Base-by-base conservation (phyloP, 2,113 vertebrate species). In the Bagarius yarrelli region DNA sequence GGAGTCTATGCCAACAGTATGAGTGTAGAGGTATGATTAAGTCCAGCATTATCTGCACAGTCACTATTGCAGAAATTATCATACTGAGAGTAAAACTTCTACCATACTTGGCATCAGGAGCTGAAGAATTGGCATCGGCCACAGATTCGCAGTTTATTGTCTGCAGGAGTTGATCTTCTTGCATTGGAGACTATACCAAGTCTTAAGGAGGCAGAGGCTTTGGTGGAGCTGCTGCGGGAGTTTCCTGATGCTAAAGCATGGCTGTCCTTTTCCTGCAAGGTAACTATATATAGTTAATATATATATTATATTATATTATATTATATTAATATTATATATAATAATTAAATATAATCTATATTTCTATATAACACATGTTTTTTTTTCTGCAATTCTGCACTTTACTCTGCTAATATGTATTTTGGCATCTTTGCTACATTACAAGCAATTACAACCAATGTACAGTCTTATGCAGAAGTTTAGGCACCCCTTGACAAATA, bases 121-220 rank as follows among this genome's bases (percentile, higher is more conserved):
- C 86, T 95, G n/a, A 94, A 93, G 86, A 81, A 74, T n/a, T 95
- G 93, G 93, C 94, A 95, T 73, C 89, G 90, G 55, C 89, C 90
- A 0, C 93, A 94, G 63, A 34, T 95, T 5, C 86, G 87, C 18
- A 86, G 91, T 57, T 88, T 95, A 32, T 85, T 88, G 53, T 88
- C 89, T 63, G 93, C 92, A 4, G 94, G 93, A 82, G 87, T 89
- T 16, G 94, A 95, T 80, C 73, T 95, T 9, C 84, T 95, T 21
- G 94, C 94, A 44, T 87, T 95, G 74, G 94, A 95, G 87, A 95
- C 94, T 9, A 91, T 95, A 84, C 94, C 94, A 1, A 91, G 93
- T 66, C 85, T 92, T 57, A 94, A 94, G 88, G 94, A 95, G 85
- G 94, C 91, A 0, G 84, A 87, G 67, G 93, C 93, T 55, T 71